Evolutionary conservation across 2,113 vertebrate genomes (phyloP), one percentile per base, ranked within the genome.

Genomic region (Gambusia holbrooki): DNA sequence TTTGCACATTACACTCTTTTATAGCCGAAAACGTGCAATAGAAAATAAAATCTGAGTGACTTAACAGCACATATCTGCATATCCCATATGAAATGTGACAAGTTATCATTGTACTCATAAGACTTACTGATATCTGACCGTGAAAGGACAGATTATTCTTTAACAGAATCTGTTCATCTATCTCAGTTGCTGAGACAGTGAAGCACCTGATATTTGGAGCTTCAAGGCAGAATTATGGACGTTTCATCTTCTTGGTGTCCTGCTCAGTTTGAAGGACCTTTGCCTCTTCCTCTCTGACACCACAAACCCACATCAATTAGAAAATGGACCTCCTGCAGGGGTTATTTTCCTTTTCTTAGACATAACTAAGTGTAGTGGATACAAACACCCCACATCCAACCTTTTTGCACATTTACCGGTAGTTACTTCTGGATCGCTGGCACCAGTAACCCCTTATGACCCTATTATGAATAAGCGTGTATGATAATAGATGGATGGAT

Each of bases 261-360:
- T 1, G 61, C 51, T 65, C 9, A 73, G 71, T 71, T 62, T 81
- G 62, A 71, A 10, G 66, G 77, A 67, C 69, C 70, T 33, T 71
- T 80, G 76, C 78, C 74, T 81, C 71, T 74, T 83, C 76, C 72
- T 82, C 76, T 80, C 17, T 85, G 84, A 77, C 86, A 86, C 78
- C 81, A 73, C 70, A 25, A 14, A 2, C 78, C 70, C 65, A 54
- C 69, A 84, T 89, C 82, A 92, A 73, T 92, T 91, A 93, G 63
- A 8, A 81, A 66, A 88, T 83, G 83, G 73, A 81, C 85, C 82
- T 83, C 77, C 71, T 62, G 71, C 70, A 82, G 81, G 81, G 81
- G 76, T 87, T 86, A 83, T 74, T 79, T 62, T 22, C 69, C 76
- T 72, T 48, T 45, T 28, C 25, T 74, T 72, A 48, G 58, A 72